Conservation (phyloP, 2,797 vertebrate genomes). For the Epinephelus awoara region DNA sequence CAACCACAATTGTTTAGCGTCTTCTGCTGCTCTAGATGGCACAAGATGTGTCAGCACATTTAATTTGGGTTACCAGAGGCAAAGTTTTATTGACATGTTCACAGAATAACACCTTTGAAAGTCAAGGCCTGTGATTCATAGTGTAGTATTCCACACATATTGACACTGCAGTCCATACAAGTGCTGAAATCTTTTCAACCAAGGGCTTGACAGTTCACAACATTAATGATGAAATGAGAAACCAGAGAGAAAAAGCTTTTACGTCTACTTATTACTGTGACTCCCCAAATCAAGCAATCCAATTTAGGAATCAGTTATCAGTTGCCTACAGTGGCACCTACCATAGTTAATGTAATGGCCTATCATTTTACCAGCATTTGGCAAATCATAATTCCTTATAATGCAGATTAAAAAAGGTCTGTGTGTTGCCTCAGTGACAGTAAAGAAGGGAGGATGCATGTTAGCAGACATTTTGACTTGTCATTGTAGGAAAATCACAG, state of each 20-base stretch:
- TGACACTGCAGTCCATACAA: not conserved
- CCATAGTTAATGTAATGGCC: not conserved
- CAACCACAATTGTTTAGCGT: not conserved
- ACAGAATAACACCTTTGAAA: not conserved
- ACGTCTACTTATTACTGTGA: not conserved
- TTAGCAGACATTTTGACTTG: too few species aligned
- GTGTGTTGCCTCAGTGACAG: not conserved
- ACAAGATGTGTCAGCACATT: not conserved
- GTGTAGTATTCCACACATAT: not conserved
- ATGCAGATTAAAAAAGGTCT: not conserved
- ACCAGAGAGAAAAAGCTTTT: constrained; percentile 12
- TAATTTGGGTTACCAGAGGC: not conserved
- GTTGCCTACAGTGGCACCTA: not conserved
- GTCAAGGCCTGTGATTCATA: not conserved
- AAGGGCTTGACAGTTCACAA: not conserved
- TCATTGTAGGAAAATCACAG: too few species aligned
- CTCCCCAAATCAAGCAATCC: not conserved
- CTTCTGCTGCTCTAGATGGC: not conserved
- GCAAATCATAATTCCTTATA: not conserved
- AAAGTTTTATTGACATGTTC: not conserved
- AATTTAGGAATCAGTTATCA: not conserved
- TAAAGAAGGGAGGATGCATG: not conserved
- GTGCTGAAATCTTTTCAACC: constrained; percentile 2
- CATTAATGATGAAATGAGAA: constrained; percentile 18
- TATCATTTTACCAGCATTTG: not conserved